Evolutionary conservation across 2,797 vertebrate genomes (phyloP), one percentile per base, ranked within the genome.

Genomic region (Botia almorhae): DNA sequence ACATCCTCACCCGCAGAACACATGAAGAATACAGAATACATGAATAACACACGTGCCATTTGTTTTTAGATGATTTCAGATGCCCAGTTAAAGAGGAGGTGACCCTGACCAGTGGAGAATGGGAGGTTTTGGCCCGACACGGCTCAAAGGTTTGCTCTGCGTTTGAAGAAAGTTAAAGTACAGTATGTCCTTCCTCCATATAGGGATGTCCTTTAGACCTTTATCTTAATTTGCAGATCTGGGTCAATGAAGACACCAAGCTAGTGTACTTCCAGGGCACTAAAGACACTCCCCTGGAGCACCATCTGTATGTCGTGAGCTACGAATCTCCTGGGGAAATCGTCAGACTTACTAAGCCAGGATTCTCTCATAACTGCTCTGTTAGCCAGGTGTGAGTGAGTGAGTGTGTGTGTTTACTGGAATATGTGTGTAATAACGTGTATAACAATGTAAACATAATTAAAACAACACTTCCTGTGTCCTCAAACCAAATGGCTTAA

Each of bases 261-360:
- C 89, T 96, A 85, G 94, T 95, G 78, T 96, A 95, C 76, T 96
- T 96, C 90, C 95, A 96, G 89, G 95, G 93, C 81, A 96, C 95
- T 0, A 95, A 91, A 88, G 95, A 96, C 89, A 96, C 95, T 0
- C 95, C 95, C 0, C 79, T 96, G 87, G 95, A 96, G 73, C 95
- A 96, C 48, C 95, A 96, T 80, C 94, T 96, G 23, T 96, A 96
- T 0, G 95, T 94, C 5, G 95, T 93, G 80, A 95, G 94, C 90
- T 96, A 96, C 0, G 94, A 94, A 56, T 80, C 58, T 0, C 93
- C 94, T 0, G 93, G 94, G 0, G 95, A 96, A 80, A 93, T 95
- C 0, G 86, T 96, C 76, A 89, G 95, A 17, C 93, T 96, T 73
- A 96, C 95, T 81, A 94, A 94, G 0, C 91, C 91, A 0, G 95